Evolutionary conservation across 2,888 invertebrate species (phyloP).

Genomic region (Nomada ferruginata): DNA sequence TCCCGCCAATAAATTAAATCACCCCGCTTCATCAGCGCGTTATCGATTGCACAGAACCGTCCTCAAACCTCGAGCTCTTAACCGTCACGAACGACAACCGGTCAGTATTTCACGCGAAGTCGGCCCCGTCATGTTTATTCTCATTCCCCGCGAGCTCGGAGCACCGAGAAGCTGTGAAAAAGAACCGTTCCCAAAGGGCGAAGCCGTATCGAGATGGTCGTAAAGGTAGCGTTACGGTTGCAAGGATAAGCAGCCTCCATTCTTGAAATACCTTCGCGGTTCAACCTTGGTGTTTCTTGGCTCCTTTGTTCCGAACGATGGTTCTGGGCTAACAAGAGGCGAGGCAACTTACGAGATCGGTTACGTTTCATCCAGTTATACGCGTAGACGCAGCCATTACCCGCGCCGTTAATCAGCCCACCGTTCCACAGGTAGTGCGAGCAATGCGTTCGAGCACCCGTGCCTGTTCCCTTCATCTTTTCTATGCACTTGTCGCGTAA

Average conservation of each 20-base stretch:
- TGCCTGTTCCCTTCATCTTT: neutral
- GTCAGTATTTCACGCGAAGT: constrained; percentile 20
- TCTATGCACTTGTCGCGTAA: constrained; percentile 12
- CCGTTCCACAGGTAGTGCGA: neutral
- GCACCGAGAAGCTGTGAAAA: constrained; percentile 24
- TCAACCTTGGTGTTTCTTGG: constrained; percentile 31
- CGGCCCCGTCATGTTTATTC: constrained; percentile 11
- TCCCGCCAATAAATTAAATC: constrained; percentile 48
- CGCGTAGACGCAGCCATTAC: constrained; percentile 11
- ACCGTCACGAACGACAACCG: neutral
- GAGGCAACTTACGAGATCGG: neutral
- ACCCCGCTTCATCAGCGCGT: constrained; percentile 39
- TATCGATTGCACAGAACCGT: constrained; percentile 19
- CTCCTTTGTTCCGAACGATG: constrained; percentile 35
- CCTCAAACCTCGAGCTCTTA: neutral
- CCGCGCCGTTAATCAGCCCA: too few relatives aligned
- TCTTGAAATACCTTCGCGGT: constrained; percentile 37
- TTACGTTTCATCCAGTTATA: neutral
- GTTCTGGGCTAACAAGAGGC: constrained; percentile 18
- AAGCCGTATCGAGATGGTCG: constrained; percentile 46
- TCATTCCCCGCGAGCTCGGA: constrained; percentile 20
- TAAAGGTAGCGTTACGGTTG: constrained; percentile 51
- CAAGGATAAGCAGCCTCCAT: constrained; percentile 38
- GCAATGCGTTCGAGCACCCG: constrained; percentile 1
- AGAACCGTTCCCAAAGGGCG: constrained; percentile 50